Conservation (phyloP, 2,113 vertebrate species). For the Leucosticte australis region DNA sequence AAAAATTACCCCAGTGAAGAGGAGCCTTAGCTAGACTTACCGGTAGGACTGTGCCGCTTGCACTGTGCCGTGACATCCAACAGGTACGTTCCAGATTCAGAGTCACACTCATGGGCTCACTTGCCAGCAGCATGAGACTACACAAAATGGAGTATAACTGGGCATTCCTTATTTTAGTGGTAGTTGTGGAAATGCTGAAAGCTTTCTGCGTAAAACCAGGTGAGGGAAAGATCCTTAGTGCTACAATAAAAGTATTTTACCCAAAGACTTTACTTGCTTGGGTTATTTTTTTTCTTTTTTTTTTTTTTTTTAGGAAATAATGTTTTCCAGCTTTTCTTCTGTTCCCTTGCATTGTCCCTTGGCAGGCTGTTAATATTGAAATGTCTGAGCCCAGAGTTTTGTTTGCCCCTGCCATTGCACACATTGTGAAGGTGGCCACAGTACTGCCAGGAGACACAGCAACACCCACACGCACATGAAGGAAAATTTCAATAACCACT, state of each 20-base stretch:
- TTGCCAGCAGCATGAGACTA: background rate
- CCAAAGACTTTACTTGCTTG: background rate
- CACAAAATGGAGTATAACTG: background rate
- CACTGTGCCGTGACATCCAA: background rate
- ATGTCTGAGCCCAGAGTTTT: background rate
- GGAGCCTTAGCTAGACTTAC: background rate
- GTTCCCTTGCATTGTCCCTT: background rate
- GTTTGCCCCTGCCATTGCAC: background rate
- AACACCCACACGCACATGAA: background rate
- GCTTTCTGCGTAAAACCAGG: background rate
- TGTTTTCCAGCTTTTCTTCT: background rate
- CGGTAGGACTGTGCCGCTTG: background rate
- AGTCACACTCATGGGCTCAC: background rate
- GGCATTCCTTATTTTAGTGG: background rate
- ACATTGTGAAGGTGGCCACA: background rate
- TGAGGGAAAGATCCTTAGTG: background rate
- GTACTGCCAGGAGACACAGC: background rate
- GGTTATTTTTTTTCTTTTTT: too few species aligned
- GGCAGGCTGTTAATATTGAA: background rate
- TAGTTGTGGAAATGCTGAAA: background rate
- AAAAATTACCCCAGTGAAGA: rapidly evolving
- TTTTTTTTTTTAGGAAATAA: background rate
- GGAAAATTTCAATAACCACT: background rate
- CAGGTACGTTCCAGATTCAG: background rate
- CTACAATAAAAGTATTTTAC: background rate